Evolutionary conservation across 2,113 vertebrate genomes (phyloP), one percentile per base, ranked within the genome.

Genomic region (Odontesthes bonariensis): DNA sequence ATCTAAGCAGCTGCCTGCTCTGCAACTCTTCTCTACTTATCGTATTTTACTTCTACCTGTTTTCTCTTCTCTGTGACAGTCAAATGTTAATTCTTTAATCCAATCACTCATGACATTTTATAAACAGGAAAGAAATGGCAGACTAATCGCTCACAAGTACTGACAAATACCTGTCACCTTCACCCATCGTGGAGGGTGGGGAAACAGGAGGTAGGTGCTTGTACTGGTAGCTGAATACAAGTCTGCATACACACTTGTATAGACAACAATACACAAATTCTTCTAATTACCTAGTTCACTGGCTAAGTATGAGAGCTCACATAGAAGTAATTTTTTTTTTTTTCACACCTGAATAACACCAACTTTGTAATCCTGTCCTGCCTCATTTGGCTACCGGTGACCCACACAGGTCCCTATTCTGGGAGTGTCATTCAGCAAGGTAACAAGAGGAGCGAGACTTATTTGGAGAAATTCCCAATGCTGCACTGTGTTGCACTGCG

Each of bases 381-480:
- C 82, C 83, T 91, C 44, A 13, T 91, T 86, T 83, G 82, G 80
- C 81, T 87, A 74, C 82, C 32, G 47, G 85, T 81, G 73, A 88
- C 75, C 75, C 77, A 75, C 82, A 90, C 82, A 51, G 79, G 91
- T 89, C 86, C 85, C 86, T 89, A 90, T 89, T 91, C 90, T 91
- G 60, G 87, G 86, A 83, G 79, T 93, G 93, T 91, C 88, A 92
- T 92, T 94, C 90, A 92, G 85, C 81, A 89, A 84, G 90, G 83
- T 82, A 83, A 66, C 73, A 61, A 64, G 75, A 73, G 75, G 78
- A 83, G 82, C 73, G 66, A 84, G 65, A 74, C 74, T 87, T 81
- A 84, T 91, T 90, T 85, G 77, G 79, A 88, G 81, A 86, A 75
- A 85, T 81, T 85, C 69, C 49, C 86, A 71, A 69, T 44, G 77